phyloP scores from a whole-genome alignment of 2,797 vertebrate genomes.

The Acanthurus lineatus region DNA sequence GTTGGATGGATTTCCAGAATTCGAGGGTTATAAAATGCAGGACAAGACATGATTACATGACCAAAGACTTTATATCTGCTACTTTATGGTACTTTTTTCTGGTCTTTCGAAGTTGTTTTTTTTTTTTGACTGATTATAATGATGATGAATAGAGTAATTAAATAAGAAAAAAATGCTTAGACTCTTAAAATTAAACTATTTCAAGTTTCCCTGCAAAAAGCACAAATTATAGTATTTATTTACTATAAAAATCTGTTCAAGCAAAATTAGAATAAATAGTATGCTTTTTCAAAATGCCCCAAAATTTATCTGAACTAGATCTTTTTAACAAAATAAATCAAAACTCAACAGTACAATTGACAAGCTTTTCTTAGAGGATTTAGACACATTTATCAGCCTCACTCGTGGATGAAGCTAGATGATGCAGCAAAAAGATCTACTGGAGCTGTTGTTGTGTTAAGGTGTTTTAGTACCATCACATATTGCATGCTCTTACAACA shows the following conservation, averaged over 20 bases:
- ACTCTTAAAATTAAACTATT: too few relatives aligned
- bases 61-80: neutral
- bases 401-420: too few relatives aligned
- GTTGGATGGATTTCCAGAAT: neutral
- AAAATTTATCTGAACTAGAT: too few relatives aligned
- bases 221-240: too few relatives aligned
- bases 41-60: conserved; percentile 4
- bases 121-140: neutral
- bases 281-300: too few relatives aligned
- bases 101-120: neutral
- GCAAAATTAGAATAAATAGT: too few relatives aligned
- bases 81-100: neutral
- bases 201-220: too few relatives aligned
- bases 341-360: neutral
- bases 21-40: neutral
- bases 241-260: too few relatives aligned
- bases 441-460: neutral
- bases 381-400: neutral
- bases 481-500: neutral
- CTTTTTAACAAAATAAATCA: too few relatives aligned
- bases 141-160: too few relatives aligned
- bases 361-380: neutral
- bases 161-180: too few relatives aligned
- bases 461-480: neutral
- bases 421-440: neutral